Evolutionary conservation across 2,888 invertebrate species (phyloP), one percentile per base, ranked within the genome.

Genomic region (Allacma fusca): DNA sequence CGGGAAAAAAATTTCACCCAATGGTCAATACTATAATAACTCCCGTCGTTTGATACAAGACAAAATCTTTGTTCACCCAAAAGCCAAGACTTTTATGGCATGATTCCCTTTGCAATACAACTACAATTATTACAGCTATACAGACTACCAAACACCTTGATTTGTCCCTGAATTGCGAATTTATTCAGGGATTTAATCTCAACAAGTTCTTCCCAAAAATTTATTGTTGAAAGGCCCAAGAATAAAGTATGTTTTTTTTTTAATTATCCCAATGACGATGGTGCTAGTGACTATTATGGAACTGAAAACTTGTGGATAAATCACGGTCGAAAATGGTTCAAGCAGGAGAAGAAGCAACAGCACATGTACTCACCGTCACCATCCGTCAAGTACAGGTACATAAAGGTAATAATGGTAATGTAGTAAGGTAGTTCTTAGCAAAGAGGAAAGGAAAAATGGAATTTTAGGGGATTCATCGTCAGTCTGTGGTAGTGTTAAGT

Each of bases 381-480:
- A 69, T 69, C 69, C 29, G 69, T 69, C 69, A 69, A 69, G 69
- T 69, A 44, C 23, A 43, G 43, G 69, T 43, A 69, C 26, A 28
- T 67, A 67, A 68, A 34, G 50, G 34, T 68, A 68, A n/a, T 29
- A 21, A 68, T 69, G 40, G 50, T 50, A 50, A 50, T 50, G 50
- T 16, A 50, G 50, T 50, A 50, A 50, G 50, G 50, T 50, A 50
- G 50, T 50, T 50, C 19, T 50, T 50, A 50, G 50, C 50, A 57
- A 29, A 28, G 26, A 13, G 43, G 21, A 43, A 71, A 50, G 24
- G 57, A 71, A 71, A 71, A 71, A 57, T 50, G 71, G 57, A 71
- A 57, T 71, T 71, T 71, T 71, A 71, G 71, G 70, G 71, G 71
- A 71, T 71, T 71, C 71, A 57, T 71, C 71, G 71, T 71, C 57